Conservation (phyloP, 2,888 invertebrate species). For the Zhengitettix transpicula region DNA sequence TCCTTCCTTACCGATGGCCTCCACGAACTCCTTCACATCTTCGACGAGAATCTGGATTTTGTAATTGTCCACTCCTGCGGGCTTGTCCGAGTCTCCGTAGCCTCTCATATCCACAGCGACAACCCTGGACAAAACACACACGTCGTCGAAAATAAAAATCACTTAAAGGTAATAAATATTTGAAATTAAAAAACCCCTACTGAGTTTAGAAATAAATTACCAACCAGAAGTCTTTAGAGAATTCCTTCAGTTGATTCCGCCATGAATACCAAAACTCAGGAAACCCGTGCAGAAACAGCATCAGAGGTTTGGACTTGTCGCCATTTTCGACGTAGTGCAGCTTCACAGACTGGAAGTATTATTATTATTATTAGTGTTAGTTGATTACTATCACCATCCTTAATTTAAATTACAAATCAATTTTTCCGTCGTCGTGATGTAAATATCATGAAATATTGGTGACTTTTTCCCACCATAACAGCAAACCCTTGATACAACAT, state of each 20-base stretch:
- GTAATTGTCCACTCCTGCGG: conserved; percentile 32
- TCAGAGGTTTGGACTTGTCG: conserved; percentile 40
- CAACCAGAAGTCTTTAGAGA: conserved; percentile 43
- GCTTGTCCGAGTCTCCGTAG: conserved; percentile 51
- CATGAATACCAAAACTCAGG: conserved; percentile 67
- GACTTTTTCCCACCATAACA: too few relatives aligned
- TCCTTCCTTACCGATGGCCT: conserved; percentile 27
- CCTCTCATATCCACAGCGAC: conserved; percentile 55
- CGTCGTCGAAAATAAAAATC: too few relatives aligned
- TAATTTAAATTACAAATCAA: too few relatives aligned
- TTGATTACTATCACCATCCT: too few relatives aligned
- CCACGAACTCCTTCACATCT: conserved; percentile 42
- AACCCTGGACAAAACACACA: conserved; percentile 28
- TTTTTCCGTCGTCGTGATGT: too few relatives aligned
- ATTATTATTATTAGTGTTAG: too few relatives aligned
- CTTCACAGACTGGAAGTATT: conserved; percentile 38
- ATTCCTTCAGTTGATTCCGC: conserved; percentile 49
- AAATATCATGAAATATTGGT: too few relatives aligned
- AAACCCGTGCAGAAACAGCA: conserved; percentile 56
- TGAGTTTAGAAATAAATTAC: not conserved
- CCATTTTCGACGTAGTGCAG: conserved; percentile 54
- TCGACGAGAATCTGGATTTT: conserved; percentile 32
- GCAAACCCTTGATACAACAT: too few relatives aligned
- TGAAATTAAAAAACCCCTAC: too few relatives aligned
- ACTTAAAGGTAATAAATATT: too few relatives aligned